Conservation (phyloP, 1,140 invertebrate genomes). For the Papilio helenus region DNA sequence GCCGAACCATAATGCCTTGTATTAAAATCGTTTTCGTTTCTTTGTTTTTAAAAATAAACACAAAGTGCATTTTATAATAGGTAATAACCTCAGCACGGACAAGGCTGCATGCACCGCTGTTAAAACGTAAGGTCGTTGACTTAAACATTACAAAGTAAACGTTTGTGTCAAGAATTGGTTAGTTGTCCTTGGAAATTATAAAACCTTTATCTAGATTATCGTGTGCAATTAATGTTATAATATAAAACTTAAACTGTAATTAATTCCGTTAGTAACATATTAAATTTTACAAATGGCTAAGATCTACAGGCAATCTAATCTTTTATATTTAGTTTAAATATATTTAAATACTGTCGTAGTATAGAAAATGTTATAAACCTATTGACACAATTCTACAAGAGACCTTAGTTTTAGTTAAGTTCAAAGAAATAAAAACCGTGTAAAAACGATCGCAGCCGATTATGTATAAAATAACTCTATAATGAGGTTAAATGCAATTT, state of each 20-base stretch:
- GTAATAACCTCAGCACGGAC: neutral
- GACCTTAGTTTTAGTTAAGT: neutral
- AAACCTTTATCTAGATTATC: neutral
- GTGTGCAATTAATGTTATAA: neutral
- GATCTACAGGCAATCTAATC: neutral
- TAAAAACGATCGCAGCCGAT: neutral
- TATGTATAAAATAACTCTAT: neutral
- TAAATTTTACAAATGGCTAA: neutral
- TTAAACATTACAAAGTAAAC: neutral
- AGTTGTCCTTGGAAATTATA: slow-evolving; percentile 2
- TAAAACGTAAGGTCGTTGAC: neutral
- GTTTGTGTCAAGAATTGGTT: neutral
- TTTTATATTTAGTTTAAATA: neutral
- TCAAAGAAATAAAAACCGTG: neutral
- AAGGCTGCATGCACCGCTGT: neutral
- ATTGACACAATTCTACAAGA: neutral
- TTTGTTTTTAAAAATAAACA: neutral
- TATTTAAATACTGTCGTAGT: neutral
- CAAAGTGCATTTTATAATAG: slow-evolving; percentile 1
- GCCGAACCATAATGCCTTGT: no score
- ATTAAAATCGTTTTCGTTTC: no score
- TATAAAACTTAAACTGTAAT: neutral
- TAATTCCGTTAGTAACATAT: neutral
- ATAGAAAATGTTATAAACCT: neutral
- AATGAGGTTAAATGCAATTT: slow-evolving; percentile 16